phyloP scores from a whole-genome alignment of 2,113 vertebrate species.

The Neofelis nebulosa region DNA sequence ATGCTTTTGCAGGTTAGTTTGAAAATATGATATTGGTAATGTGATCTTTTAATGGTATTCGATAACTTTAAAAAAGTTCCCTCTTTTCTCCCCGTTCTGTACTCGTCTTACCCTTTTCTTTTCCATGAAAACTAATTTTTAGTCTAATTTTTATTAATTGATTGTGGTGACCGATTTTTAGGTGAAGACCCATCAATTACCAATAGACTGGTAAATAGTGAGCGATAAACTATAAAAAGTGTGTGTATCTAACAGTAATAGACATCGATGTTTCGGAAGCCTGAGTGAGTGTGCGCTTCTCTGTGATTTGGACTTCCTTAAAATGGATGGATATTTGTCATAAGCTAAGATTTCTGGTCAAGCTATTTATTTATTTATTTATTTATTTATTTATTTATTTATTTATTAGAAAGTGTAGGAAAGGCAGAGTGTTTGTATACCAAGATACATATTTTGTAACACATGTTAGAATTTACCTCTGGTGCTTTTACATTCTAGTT shows the following conservation, averaged over 20 bases:
- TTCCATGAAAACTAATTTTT: not conserved
- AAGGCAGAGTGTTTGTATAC: not conserved
- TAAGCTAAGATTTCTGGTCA: not conserved
- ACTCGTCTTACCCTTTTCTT: not conserved
- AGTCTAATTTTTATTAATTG: constrained; percentile 1
- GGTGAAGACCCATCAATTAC: not conserved
- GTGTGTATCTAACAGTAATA: not conserved
- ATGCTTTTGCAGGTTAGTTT: not conserved
- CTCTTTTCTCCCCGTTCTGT: not conserved
- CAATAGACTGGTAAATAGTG: not conserved
- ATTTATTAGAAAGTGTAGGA: not conserved
- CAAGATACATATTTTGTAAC: not conserved
- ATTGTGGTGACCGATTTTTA: not conserved
- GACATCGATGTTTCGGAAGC: not conserved
- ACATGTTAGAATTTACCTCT: not conserved
- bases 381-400: not conserved
- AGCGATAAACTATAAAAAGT: not conserved
- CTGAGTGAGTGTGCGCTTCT: not conserved
- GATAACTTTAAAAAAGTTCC: not conserved
- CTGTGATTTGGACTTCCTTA: not conserved
- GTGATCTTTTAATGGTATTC: not conserved
- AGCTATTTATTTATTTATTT: not conserved
- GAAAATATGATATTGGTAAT: not conserved
- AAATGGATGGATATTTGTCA: not conserved
- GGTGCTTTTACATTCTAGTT: not conserved